Evolutionary conservation across 2,888 invertebrate genomes (phyloP).

Genomic region (Platerodrilus igneus): DNA sequence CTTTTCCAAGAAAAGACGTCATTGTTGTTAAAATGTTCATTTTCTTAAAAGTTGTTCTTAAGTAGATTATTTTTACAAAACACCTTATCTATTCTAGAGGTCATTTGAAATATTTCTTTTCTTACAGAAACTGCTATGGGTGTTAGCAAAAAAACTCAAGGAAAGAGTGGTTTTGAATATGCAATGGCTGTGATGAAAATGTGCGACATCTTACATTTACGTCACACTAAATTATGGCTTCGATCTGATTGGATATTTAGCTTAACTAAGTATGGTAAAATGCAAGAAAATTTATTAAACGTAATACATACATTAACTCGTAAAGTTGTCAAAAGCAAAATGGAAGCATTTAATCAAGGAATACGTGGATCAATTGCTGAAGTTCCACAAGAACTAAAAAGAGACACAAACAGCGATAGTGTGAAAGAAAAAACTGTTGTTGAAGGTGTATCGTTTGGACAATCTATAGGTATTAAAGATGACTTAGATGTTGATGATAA

Average conservation of each 20-base stretch:
- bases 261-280: conserved; percentile 46
- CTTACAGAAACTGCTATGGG: conserved; percentile 55
- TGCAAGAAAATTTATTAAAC: conserved; percentile 47
- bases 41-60: too few relatives aligned
- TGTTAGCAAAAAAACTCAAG: conserved; percentile 46
- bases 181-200: conserved; percentile 56
- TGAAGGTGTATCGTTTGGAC: conserved; percentile 61
- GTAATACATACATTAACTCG: conserved; percentile 51
- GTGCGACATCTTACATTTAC: conserved; percentile 53
- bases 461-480: conserved; percentile 61
- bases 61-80: neutral
- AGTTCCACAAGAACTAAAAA: conserved; percentile 29
- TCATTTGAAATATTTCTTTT: conserved; percentile 3
- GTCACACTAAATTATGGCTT: conserved; percentile 50
- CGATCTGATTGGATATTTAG: conserved; percentile 49
- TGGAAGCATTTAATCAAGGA: conserved; percentile 54
- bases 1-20: neutral
- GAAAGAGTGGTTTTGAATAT: conserved; percentile 52
- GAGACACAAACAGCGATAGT: neutral
- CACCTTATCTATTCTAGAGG: neutral
- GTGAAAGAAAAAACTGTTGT: conserved; percentile 48
- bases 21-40: neutral
- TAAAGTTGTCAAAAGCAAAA: conserved; percentile 52
- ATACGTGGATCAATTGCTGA: conserved; percentile 44
- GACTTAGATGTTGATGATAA: conserved; percentile 74